phyloP scores from a whole-genome alignment of 2,113 vertebrate species.

The Sander lucioperca region DNA sequence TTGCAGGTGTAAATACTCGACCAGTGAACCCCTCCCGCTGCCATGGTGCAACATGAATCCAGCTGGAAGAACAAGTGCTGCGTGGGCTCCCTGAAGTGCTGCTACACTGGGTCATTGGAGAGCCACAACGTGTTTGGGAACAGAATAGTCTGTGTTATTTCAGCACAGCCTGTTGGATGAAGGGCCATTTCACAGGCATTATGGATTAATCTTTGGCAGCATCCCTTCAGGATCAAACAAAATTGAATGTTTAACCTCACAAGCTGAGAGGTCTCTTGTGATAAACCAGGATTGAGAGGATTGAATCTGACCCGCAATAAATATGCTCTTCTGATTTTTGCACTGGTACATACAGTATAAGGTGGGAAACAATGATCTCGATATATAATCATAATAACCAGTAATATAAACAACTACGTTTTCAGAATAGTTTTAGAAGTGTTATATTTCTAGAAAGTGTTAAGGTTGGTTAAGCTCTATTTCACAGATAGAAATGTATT shows the following conservation, averaged over 20 bases:
- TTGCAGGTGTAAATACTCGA: conserved; percentile 62
- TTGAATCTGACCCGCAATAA: conserved; percentile 49
- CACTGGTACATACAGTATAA: neutral
- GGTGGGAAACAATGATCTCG: neutral
- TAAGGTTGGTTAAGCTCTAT: conserved; percentile 11
- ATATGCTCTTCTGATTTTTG: conserved; percentile 17
- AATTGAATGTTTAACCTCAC: conserved; percentile 71
- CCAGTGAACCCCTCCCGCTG: conserved; percentile 29
- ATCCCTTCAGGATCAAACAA: conserved; percentile 69
- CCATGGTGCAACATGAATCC: conserved; percentile 61
- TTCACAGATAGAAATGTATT: conserved; percentile 21
- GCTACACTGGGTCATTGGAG: conserved; percentile 64
- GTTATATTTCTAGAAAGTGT: conserved; percentile 13
- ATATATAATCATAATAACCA: conserved; percentile 10
- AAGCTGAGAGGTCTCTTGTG: conserved; percentile 37
- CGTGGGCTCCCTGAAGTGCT: conserved; percentile 70
- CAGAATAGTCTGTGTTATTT: conserved; percentile 69
- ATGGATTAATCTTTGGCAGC: conserved; percentile 73
- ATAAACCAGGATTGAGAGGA: conserved; percentile 57
- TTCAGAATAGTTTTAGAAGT: neutral
- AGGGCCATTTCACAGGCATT: conserved; percentile 68
- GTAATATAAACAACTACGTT: neutral
- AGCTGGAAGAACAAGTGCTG: conserved; percentile 69
- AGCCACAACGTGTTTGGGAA: conserved; percentile 62
- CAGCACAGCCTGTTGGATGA: conserved; percentile 70